These are phyloP conservation scores for Carcinoscorpius rotundicauda DNA, from an alignment of 1,140 invertebrate genomes.

Conservation along the genomic window DNA sequence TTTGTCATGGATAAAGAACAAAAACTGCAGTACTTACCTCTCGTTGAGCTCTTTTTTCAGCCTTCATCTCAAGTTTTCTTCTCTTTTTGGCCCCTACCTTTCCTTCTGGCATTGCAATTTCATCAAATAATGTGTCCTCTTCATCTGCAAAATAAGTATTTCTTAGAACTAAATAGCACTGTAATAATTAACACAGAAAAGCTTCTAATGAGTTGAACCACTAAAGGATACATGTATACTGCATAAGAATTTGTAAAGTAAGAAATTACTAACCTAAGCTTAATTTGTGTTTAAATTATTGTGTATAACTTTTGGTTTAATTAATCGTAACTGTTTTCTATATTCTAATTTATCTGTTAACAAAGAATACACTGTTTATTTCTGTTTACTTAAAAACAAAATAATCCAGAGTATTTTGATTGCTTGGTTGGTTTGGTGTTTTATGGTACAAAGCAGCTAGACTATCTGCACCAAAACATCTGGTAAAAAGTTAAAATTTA, in stretches of 20 bases:
- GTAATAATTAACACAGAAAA: background rate
- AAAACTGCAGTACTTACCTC: constrained; percentile 41
- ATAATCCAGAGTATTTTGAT: too few relatives aligned
- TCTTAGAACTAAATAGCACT: background rate
- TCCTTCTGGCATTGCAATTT: constrained; percentile 42
- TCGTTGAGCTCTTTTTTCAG: constrained; percentile 68
- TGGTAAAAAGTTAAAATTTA: too few relatives aligned
- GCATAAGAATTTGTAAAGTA: constrained; percentile 2
- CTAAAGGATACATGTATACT: constrained; percentile 3
- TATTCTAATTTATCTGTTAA: too few relatives aligned
- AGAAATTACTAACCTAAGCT: background rate
- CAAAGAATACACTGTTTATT: too few relatives aligned
- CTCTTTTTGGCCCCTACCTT: constrained; percentile 62
- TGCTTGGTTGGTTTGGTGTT: too few relatives aligned
- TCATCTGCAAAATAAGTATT: constrained; percentile 14
- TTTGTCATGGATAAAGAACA: too few relatives aligned
- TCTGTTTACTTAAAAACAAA: too few relatives aligned
- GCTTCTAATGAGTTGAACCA: background rate
- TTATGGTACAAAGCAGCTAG: too few relatives aligned
- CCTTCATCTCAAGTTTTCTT: constrained; percentile 62
- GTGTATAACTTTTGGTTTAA: too few relatives aligned
- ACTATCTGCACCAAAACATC: too few relatives aligned
- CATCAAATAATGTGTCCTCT: constrained; percentile 29
- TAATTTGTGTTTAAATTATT: too few relatives aligned
- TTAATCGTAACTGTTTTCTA: too few relatives aligned